These are phyloP conservation scores for Caenorhabditis virilis DNA, from an alignment of 2,888 invertebrate genomes.

Conservation along the genomic window DNA sequence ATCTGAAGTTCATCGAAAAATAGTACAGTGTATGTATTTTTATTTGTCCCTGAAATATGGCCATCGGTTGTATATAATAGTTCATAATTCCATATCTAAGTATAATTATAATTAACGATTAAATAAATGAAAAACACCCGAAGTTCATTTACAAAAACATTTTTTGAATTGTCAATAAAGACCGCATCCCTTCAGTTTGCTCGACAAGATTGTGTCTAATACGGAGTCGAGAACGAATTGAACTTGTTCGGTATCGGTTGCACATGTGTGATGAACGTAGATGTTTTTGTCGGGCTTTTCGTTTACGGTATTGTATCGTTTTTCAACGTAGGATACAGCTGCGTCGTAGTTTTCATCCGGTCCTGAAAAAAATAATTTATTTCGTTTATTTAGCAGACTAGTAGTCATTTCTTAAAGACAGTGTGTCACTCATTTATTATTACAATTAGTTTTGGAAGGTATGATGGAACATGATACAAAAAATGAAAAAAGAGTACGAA, in stretches of 20 bases:
- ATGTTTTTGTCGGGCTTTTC: conserved; percentile 61
- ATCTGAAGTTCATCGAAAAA: no score
- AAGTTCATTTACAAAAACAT: background rate
- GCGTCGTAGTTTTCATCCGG: conserved; percentile 49
- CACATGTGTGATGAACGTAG: conserved; percentile 63
- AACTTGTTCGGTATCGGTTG: conserved; percentile 64
- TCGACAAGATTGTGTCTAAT: conserved; percentile 65
- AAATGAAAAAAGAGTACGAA: no score
- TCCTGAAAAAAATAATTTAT: conserved; percentile 44
- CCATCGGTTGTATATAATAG: no score
- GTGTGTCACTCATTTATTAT: no score
- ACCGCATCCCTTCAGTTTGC: conserved; percentile 67
- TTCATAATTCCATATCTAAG: no score
- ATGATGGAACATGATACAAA: no score
- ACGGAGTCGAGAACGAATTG: conserved; percentile 67
- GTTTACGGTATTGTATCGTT: conserved; percentile 54
- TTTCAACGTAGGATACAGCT: conserved; percentile 53
- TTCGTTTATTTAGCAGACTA: no score
- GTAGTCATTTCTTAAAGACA: background rate
- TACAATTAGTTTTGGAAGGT: background rate
- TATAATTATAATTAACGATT: no score
- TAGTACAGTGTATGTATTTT: background rate
- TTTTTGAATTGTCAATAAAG: no score
- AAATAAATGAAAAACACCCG: conserved; percentile 5
- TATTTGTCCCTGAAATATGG: conserved; percentile 6